Conservation (phyloP, 2,113 vertebrate species). For the Paramisgurnus dabryanus region DNA sequence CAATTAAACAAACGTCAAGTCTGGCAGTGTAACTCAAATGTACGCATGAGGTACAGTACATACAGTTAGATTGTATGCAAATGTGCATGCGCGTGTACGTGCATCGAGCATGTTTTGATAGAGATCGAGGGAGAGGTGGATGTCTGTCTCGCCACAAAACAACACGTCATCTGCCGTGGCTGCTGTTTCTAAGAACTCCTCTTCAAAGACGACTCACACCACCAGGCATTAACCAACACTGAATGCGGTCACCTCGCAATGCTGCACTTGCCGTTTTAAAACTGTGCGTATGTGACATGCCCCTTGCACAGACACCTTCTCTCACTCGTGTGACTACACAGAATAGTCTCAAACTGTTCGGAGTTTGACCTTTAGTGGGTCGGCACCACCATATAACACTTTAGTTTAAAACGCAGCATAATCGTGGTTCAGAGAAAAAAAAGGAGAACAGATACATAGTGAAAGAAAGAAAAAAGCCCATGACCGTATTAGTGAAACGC, state of each 20-base stretch:
- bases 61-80: not conserved
- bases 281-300: not conserved
- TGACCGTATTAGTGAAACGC: conserved; percentile 35
- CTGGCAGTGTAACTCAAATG: too few species aligned
- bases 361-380: not conserved
- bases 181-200: conserved; percentile 31
- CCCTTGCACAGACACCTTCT: not conserved
- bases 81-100: not conserved
- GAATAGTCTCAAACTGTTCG: not conserved
- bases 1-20: too few species aligned
- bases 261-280: not conserved
- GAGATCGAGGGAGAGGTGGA: conserved; percentile 23
- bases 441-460: conserved; percentile 14
- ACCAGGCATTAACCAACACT: not conserved
- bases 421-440: conserved; percentile 17
- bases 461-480: conserved; percentile 21
- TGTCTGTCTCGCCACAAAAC: conserved; percentile 19
- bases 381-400: conserved; percentile 24
- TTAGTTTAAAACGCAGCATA: conserved; percentile 6
- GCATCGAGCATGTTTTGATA: not conserved
- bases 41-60: too few species aligned
- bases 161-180: not conserved
- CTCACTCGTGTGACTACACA: not conserved
- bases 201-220: conserved; percentile 8
- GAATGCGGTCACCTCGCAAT: conserved; percentile 6